Base-by-base conservation (phyloP, 2,888 invertebrate species). In the Apodemia duryi region DNA sequence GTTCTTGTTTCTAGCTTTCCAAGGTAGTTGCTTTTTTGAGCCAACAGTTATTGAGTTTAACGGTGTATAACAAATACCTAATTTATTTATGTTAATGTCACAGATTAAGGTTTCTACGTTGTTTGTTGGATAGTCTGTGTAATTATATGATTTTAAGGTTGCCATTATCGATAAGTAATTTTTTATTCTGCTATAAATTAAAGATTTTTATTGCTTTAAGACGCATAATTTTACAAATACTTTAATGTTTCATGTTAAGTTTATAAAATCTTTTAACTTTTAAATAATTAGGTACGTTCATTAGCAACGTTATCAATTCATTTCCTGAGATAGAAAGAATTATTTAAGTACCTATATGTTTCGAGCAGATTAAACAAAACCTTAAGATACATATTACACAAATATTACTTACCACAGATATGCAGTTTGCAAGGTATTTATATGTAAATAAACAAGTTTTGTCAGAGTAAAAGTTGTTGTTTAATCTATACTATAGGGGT, bases 401-500 rank as follows among this genome's bases (percentile, higher is more conserved):
- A 57, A 46, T 46, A 46, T 46, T 46, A 46, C 46, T 46, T 13
- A 46, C 46, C 46, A 46, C 46, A 46, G 13, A 57, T 32, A 21
- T 21, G 21, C 21, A 29, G 57, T 57, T 32, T 32, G 57, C 57
- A 57, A 57, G 57, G 57, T 57, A 57, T 57, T 57, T 57, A 57
- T 57, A 57, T 57, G 32, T 65, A 69, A 68, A 64, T 67, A 69
- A 68, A 70, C 67, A 67, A 61, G 46, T 65, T 67, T 66, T 65
- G 46, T 67, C 32, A n/a, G 32, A 52, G 63, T 49, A 63, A 49
- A 49, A 43, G 61, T 67, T 65, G 65, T 67, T 64, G 63, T 21
- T 46, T 32, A 63, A 62, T 63, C 70, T 68, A 71, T 70, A 67
- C 68, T 68, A 70, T 73, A 46, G n/a, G 46, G 46, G 71, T 74